Conservation (phyloP, 2,888 invertebrate genomes). For the Megastigmus dorsalis region DNA sequence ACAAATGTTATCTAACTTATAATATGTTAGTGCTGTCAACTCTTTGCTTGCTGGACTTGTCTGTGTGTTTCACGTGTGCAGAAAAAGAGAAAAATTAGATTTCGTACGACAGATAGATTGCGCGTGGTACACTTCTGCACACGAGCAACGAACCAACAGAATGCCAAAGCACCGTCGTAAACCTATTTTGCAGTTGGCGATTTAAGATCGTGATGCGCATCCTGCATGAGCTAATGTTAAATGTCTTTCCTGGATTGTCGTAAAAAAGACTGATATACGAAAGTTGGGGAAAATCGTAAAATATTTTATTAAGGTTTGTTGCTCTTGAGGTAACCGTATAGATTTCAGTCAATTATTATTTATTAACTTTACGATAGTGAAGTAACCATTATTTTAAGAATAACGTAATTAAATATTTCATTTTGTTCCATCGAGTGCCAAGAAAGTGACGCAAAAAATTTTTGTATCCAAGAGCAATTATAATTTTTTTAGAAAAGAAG, state of each 20-base stretch:
- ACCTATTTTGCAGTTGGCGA: slow-evolving; percentile 42
- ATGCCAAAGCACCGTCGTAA: slow-evolving; percentile 38
- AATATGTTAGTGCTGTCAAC: no score
- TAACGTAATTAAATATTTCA: no score
- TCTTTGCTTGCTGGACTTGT: no score
- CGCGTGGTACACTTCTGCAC: slow-evolving; percentile 5
- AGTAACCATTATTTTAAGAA: no score
- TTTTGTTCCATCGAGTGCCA: no score
- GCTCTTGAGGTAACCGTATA: neutral
- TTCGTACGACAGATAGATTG: slow-evolving; percentile 10
- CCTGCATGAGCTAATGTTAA: neutral
- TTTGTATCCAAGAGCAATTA: no score
- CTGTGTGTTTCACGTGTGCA: no score
- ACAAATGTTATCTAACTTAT: no score
- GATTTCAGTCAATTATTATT: neutral
- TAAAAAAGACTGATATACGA: neutral
- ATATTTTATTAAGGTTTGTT: slow-evolving; percentile 13
- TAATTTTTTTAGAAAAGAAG: no score
- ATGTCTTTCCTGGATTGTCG: slow-evolving; percentile 3
- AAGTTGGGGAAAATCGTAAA: neutral
- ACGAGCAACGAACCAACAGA: neutral
- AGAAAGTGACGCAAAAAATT: no score
- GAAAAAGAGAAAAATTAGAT: neutral
- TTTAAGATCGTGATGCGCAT: slow-evolving; percentile 36
- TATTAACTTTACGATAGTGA: no score